Evolutionary conservation across 2,888 invertebrate species (phyloP).

Genomic region (Lacanobia oleracea): DNA sequence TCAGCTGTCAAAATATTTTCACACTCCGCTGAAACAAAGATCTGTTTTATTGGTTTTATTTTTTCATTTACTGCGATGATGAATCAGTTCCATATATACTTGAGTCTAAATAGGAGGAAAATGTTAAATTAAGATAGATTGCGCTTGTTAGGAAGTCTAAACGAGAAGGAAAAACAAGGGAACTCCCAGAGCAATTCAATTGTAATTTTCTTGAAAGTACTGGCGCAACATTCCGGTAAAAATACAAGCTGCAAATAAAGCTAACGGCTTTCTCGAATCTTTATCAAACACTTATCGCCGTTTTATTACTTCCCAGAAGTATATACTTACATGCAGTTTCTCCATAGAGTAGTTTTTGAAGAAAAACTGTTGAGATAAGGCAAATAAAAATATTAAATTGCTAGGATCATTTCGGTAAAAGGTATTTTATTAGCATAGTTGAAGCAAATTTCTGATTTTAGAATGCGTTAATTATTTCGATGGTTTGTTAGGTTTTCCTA

Average conservation of each 20-base stretch:
- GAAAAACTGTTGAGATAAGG: background rate
- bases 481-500: background rate
- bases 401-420: background rate
- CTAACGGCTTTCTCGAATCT: conserved; percentile 1
- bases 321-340: background rate
- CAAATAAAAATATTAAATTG: background rate
- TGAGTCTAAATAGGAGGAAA: conserved; percentile 17
- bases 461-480: too few species aligned
- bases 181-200: conserved; percentile 36
- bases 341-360: background rate
- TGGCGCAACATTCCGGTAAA: conserved; percentile 10
- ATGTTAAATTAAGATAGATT: conserved; percentile 25
- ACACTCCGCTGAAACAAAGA: conserved; percentile 11
- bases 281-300: background rate
- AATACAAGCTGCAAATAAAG: conserved; percentile 7
- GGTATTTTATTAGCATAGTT: background rate
- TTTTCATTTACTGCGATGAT: conserved; percentile 36
- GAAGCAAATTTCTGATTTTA: too few species aligned
- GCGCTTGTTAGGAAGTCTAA: conserved; percentile 19
- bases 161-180: conserved; percentile 17
- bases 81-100: conserved; percentile 21
- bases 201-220: conserved; percentile 27
- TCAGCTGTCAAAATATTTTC: conserved; percentile 30
- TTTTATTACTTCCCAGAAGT: conserved; percentile 1
- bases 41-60: conserved; percentile 30